Conservation (phyloP, 1,140 invertebrate genomes). For the Apocrypta bakeri region DNA sequence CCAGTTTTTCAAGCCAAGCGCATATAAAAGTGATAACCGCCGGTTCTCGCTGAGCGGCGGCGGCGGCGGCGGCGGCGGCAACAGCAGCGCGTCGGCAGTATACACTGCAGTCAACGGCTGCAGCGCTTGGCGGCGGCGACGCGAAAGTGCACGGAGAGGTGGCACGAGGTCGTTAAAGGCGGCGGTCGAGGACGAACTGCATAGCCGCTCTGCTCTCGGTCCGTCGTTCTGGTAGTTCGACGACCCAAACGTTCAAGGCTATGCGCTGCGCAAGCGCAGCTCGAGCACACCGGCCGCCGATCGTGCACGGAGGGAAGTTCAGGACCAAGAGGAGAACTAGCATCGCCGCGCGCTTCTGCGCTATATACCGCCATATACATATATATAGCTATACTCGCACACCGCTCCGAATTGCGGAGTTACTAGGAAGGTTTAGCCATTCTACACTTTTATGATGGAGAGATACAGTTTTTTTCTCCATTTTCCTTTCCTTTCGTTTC, state of each 20-base stretch:
- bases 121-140: background rate
- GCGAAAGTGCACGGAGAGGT: slow-evolving; percentile 44
- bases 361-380: too few species aligned
- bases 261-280: slow-evolving; percentile 15
- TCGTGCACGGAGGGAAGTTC: background rate
- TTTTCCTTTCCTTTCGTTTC: too few species aligned
- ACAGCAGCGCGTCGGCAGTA: too few species aligned
- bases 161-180: slow-evolving; percentile 47
- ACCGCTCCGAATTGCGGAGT: too few species aligned
- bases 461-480: too few species aligned
- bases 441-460: too few species aligned
- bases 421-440: too few species aligned
- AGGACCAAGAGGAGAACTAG: background rate
- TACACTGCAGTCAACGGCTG: background rate
- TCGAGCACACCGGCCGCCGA: background rate
- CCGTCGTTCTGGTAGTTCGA: slow-evolving; percentile 55
- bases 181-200: slow-evolving; percentile 50
- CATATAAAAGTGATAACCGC: background rate
- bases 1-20: background rate
- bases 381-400: too few species aligned
- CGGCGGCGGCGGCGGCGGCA: too few species aligned
- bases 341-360: too few species aligned
- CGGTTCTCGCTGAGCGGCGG: background rate
- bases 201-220: slow-evolving; percentile 31
- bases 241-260: slow-evolving; percentile 58